Conservation (phyloP, 2,113 vertebrate genomes). For the Cheilinus undulatus region DNA sequence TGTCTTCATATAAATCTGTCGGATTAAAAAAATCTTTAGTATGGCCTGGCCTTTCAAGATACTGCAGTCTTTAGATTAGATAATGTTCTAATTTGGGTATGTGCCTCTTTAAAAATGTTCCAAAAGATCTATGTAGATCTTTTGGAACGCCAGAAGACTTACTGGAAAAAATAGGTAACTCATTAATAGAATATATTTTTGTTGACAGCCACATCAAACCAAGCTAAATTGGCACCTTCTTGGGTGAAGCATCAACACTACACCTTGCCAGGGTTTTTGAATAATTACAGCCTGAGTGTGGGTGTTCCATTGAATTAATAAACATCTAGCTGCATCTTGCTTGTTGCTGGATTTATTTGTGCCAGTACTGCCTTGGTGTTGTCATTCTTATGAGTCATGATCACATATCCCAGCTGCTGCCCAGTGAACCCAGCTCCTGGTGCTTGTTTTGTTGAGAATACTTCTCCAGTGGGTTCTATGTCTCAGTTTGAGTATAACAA, state of each 20-base stretch:
- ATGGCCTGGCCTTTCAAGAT: too few species aligned
- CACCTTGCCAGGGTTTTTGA: not conserved
- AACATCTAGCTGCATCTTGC: slow-evolving; percentile 16
- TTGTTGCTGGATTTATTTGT: slow-evolving; percentile 22
- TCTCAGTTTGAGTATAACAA: slow-evolving; percentile 48
- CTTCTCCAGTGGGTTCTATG: slow-evolving; percentile 40
- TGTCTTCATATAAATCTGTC: too few species aligned
- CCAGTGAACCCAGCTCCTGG: slow-evolving; percentile 13
- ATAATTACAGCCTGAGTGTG: slow-evolving; percentile 16
- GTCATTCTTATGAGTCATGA: slow-evolving; percentile 29
- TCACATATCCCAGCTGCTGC: slow-evolving; percentile 31
- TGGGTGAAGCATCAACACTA: slow-evolving; percentile 5
- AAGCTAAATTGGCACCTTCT: not conserved
- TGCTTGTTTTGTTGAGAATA: slow-evolving; percentile 31
- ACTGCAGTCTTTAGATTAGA: too few species aligned
- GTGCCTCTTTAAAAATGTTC: slow-evolving; percentile 21
- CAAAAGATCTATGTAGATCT: not conserved
- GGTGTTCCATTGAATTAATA: slow-evolving; percentile 29
- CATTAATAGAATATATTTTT: slow-evolving; percentile 4
- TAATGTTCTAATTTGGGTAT: slow-evolving; percentile 1
- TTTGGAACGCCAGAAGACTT: not conserved
- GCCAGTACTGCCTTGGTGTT: not conserved
- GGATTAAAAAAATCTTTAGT: too few species aligned
- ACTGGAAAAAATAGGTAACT: not conserved
- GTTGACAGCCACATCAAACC: slow-evolving; percentile 7